Percentiles rank a stretch among this genome's conserved stretches.
These are phyloP conservation scores for Torymus tubicola DNA, from an alignment of 2,888 invertebrate species.

Conservation along the genomic window DNA sequence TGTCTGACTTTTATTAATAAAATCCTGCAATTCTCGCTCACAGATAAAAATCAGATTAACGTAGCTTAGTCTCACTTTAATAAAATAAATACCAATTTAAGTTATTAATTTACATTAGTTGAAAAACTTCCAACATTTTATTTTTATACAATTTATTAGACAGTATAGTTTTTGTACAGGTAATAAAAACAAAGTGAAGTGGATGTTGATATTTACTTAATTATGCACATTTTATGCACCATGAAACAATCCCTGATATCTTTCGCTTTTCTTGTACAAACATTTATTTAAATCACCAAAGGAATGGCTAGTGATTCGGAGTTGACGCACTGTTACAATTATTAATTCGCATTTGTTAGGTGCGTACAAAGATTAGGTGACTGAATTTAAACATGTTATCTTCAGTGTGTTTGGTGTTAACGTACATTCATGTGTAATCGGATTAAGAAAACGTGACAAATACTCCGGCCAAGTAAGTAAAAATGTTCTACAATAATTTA, in stretches of 20 bases:
- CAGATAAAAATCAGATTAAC: too few relatives aligned
- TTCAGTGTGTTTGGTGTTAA: conserved; percentile 50
- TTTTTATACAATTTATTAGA: neutral
- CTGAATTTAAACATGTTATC: conserved; percentile 38
- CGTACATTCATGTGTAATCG: conserved; percentile 43
- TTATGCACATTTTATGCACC: conserved; percentile 48
- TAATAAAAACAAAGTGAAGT: conserved; percentile 18
- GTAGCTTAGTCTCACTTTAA: neutral
- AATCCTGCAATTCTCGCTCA: too few relatives aligned
- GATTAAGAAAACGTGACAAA: conserved; percentile 54
- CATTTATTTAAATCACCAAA: conserved; percentile 45
- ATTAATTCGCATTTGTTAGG: conserved; percentile 46
- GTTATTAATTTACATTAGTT: neutral
- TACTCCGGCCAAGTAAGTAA: conserved; percentile 45
- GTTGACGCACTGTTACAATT: conserved; percentile 48
- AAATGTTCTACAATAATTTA: conserved; percentile 54
- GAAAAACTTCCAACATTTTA: too few relatives aligned
- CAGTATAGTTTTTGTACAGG: conserved; percentile 42
- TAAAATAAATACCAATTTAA: conserved; percentile 9
- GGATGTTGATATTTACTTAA: conserved; percentile 24
- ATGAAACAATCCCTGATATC: conserved; percentile 49
- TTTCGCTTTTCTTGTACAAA: conserved; percentile 45
- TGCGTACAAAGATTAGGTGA: conserved; percentile 47
- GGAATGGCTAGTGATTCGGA: conserved; percentile 53
- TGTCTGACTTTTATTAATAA: neutral